A percentile compares a stretch with the other conserved stretches of the same genome.
phyloP scores from a whole-genome alignment of 2,888 invertebrate species.

The Amphipoea oculea region DNA sequence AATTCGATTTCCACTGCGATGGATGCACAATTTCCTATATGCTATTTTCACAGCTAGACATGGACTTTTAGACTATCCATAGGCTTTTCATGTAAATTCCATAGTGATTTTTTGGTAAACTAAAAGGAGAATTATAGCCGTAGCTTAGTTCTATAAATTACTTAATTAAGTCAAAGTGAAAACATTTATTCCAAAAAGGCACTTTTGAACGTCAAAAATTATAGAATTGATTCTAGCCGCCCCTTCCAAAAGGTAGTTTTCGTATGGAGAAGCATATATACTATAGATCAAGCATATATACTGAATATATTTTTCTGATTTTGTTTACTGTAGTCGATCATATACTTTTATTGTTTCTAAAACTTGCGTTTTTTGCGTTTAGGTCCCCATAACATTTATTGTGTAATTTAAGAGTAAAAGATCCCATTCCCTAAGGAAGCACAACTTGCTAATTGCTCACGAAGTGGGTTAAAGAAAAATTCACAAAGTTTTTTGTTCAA shows the following conservation, averaged over 20 bases:
- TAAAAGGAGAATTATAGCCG: background rate
- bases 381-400: background rate
- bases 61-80: too few species aligned
- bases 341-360: too few species aligned
- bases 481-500: slow-evolving; percentile 43
- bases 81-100: background rate
- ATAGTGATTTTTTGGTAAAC: background rate
- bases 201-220: too few species aligned
- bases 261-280: too few species aligned
- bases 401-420: slow-evolving; percentile 7
- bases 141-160: background rate
- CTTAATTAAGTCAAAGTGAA: too few species aligned
- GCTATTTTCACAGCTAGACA: background rate
- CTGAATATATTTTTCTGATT: too few species aligned
- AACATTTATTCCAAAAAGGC: too few species aligned
- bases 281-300: too few species aligned
- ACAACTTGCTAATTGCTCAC: slow-evolving; percentile 40
- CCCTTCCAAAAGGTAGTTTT: too few species aligned
- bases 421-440: slow-evolving; percentile 25
- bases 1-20: slow-evolving; percentile 26
- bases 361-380: too few species aligned
- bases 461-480: slow-evolving; percentile 51
- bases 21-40: background rate
- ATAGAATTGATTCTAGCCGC: too few species aligned
- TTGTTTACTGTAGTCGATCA: too few species aligned